Base-by-base conservation (phyloP, 2,797 vertebrate species). In the Fringilla coelebs region DNA sequence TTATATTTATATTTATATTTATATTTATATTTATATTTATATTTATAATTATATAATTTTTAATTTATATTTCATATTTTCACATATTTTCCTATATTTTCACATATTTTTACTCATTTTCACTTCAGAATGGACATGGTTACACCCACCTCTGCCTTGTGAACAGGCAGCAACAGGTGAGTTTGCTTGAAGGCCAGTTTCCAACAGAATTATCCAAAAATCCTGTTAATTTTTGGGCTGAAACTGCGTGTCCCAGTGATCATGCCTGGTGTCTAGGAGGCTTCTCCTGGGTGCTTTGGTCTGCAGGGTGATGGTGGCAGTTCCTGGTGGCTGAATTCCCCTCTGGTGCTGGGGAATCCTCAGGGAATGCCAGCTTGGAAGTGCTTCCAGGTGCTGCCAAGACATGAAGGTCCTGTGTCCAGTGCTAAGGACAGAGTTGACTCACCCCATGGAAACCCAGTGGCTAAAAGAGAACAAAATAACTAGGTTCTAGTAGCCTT, bases 341-440 rank as follows among this genome's bases (percentile, higher is more conserved):
- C 38, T 32, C 38, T 24, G 40, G 9, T 61, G 41, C 38, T 43
- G 40, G 21, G 43, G 21, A 73, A 29, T 55, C 14, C 32, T 73
- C 0, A 0, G 41, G 77, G 32, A 66, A 34, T 4, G 1, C 4
- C 19, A 22, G 15, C 8, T 73, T 54, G 8, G 29, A 28, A n/a
- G 38, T n/a, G 28, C 24, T 36, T 32, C 22, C n/a, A n/a, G 7
- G 26, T n/a, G 11, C 34, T 75, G n/a, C 66, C 1, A 4, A 48
- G 49, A 48, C 5, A 5, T 18, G n/a, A 48, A 65, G 4, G 1
- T 41, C 8, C 38, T 52, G n/a, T 7, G 10, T 77, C 14, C 6
- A 2, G 34, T 49, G 28, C 45, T 67, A 22, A 57, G 52, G 34
- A 28, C 54, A 29, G 29, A 28, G 9, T 41, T 60, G 32, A 31